phyloP scores from a whole-genome alignment of 2,888 invertebrate genomes.

The Morpho helenor region DNA sequence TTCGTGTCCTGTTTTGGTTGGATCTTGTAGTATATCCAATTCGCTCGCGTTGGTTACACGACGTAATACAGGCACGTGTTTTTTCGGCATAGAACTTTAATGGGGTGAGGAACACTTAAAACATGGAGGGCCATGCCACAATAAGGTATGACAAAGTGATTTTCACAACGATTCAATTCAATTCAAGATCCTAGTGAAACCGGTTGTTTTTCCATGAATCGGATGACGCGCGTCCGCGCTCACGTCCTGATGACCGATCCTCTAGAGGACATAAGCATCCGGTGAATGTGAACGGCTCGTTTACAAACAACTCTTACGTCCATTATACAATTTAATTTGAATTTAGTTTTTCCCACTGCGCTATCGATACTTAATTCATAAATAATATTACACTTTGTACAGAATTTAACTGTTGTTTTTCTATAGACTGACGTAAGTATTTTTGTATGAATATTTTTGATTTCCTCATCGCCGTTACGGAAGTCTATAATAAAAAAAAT shows the following conservation, averaged over 20 bases:
- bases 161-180: conserved; percentile 40
- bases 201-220: conserved; percentile 44
- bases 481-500: too few species aligned
- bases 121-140: conserved; percentile 41
- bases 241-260: conserved; percentile 34
- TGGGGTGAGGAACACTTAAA: conserved; percentile 47
- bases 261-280: conserved; percentile 37
- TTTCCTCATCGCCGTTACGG: too few species aligned
- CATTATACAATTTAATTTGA: conserved; percentile 13
- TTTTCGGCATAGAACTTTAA: conserved; percentile 19
- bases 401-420: too few species aligned
- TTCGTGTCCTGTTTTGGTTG: too few species aligned
- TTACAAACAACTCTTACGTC: conserved; percentile 25
- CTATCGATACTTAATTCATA: conserved; percentile 2
- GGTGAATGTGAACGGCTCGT: conserved; percentile 36
- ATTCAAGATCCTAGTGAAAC: conserved; percentile 55
- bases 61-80: too few species aligned
- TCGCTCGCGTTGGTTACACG: too few species aligned
- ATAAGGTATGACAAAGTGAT: conserved; percentile 34
- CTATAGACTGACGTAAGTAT: too few species aligned
- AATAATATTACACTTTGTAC: not conserved
- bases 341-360: conserved; percentile 1
- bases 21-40: too few species aligned
- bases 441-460: too few species aligned
- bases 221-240: conserved; percentile 37